Evolutionary conservation across 2,888 invertebrate species (phyloP).

Genomic region (Agonopterix alstromeriana): DNA sequence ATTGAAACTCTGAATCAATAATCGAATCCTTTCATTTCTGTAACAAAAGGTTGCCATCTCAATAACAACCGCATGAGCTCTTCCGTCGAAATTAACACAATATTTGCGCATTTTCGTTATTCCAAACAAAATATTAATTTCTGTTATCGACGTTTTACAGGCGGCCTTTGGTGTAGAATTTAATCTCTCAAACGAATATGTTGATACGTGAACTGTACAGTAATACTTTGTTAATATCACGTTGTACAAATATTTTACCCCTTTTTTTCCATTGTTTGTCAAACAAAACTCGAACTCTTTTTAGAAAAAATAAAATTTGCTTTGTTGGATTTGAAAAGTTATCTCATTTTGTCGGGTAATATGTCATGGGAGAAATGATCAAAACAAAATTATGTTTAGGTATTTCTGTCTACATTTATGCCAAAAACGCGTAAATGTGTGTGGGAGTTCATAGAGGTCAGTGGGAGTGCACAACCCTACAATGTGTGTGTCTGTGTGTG

Average conservation of each 20-base stretch:
- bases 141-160: constrained; percentile 47
- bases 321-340: neutral
- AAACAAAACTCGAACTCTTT: neutral
- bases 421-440: no score
- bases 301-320: constrained; percentile 5
- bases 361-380: no score
- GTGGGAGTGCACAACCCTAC: no score
- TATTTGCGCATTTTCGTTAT: constrained; percentile 24
- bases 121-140: constrained; percentile 35
- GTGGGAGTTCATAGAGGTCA: no score
- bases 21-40: no score
- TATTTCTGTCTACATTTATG: no score
- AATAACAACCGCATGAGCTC: neutral
- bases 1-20: no score
- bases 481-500: no score
- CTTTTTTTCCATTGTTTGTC: constrained; percentile 1
- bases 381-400: no score
- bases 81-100: constrained; percentile 26
- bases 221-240: constrained; percentile 5
- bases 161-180: constrained; percentile 21
- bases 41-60: no score
- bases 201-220: constrained; percentile 20
- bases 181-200: constrained; percentile 38
- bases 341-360: no score
- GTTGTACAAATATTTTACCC: constrained; percentile 21